These are phyloP conservation scores for Sciurus vulgaris DNA, from an alignment of 2,797 vertebrate species.

Conservation along the genomic window DNA sequence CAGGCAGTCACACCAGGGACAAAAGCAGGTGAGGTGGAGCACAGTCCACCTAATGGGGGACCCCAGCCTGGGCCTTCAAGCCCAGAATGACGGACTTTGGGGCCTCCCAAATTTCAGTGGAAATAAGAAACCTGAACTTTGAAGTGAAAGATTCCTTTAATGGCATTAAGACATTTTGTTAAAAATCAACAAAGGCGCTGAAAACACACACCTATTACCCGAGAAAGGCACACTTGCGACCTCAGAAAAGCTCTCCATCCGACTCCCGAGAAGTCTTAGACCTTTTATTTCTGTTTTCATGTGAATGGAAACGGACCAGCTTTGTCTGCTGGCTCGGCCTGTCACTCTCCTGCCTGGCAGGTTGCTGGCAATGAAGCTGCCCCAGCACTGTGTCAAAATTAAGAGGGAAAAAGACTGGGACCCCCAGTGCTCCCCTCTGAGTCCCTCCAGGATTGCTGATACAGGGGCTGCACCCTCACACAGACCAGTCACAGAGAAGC, in stretches of 20 bases:
- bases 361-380: not conserved
- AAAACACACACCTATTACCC: not conserved
- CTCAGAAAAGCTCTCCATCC: not conserved
- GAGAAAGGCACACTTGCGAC: rapidly evolving
- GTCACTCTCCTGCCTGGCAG: not conserved
- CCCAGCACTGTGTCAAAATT: not conserved
- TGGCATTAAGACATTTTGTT: not conserved
- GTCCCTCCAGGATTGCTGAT: no score
- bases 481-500: not conserved
- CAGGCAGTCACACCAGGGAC: rapidly evolving
- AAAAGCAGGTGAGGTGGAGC: not conserved
- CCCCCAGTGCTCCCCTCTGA: no score
- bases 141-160: not conserved
- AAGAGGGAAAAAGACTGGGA: not conserved
- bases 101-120: not conserved
- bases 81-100: not conserved
- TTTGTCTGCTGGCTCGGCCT: not conserved
- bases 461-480: not conserved
- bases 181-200: not conserved
- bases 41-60: no score
- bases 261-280: not conserved
- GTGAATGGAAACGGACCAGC: not conserved
- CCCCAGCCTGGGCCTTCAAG: no score
- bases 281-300: not conserved
- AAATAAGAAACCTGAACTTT: not conserved